Conservation (phyloP, 1,140 invertebrate genomes). For the Plectrocnemia conspersa region DNA sequence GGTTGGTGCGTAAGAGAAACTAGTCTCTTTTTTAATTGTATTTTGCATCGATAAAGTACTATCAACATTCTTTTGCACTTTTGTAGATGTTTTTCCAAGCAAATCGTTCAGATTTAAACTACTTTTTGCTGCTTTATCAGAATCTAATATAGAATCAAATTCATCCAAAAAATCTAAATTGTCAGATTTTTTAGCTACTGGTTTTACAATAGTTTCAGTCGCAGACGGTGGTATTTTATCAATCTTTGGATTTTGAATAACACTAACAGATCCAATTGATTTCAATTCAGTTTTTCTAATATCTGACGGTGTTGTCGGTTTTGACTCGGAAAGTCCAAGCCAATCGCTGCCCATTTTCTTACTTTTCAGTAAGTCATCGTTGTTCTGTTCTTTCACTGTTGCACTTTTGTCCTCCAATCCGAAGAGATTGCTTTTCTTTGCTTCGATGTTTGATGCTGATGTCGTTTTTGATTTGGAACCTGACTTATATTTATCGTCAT, state of each 20-base stretch:
- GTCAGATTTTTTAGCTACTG: constrained; percentile 5
- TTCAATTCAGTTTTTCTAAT: too few species aligned
- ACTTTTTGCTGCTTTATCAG: constrained; percentile 10
- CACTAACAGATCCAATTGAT: too few species aligned
- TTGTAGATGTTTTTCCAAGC: constrained; percentile 21
- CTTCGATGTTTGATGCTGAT: constrained; percentile 34
- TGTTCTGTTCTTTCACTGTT: constrained; percentile 25
- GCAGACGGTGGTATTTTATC: constrained; percentile 8
- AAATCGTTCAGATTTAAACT: constrained; percentile 21
- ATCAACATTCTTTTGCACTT: background rate
- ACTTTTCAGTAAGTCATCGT: constrained; percentile 36
- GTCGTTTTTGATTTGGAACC: constrained; percentile 41
- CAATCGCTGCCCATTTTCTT: constrained; percentile 44
- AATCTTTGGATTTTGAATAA: too few species aligned
- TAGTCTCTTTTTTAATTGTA: constrained; percentile 5
- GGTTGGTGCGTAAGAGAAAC: constrained; percentile 1
- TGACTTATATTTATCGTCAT: constrained; percentile 48
- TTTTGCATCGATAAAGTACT: background rate
- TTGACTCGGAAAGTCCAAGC: constrained; percentile 46
- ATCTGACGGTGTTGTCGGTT: constrained; percentile 35
- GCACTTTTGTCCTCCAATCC: constrained; percentile 38
- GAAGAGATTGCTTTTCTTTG: constrained; percentile 46
- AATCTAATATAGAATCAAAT: constrained; percentile 8
- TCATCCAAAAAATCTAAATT: constrained; percentile 27
- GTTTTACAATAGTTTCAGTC: background rate